A percentile compares a stretch with the other conserved stretches of the same genome.
Conservation (phyloP, 1,140 invertebrate genomes). For the Drosophila nigromelanica region DNA sequence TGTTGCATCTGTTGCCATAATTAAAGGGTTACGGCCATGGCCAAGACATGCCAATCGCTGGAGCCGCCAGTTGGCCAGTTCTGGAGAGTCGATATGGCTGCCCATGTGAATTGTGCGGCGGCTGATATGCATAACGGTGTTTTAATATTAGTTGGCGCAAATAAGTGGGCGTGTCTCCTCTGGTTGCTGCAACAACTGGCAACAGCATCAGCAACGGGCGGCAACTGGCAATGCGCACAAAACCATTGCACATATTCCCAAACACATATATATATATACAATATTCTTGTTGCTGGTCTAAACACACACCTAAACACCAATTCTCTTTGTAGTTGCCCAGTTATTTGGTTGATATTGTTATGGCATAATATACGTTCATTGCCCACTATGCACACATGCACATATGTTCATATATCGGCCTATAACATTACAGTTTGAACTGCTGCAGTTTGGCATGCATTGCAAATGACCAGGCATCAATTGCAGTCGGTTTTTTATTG, state of each 20-base stretch:
- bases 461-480: constrained; percentile 64
- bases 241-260: constrained; percentile 11
- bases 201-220: constrained; percentile 7
- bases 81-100: constrained; percentile 40
- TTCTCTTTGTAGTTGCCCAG: constrained; percentile 18
- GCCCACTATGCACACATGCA: not conserved
- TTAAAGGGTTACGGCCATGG: constrained; percentile 76
- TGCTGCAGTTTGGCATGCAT: constrained; percentile 40
- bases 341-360: constrained; percentile 71
- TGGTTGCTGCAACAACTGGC: constrained; percentile 13
- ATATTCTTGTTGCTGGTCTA: not conserved
- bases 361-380: constrained; percentile 60
- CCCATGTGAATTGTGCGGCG: constrained; percentile 49
- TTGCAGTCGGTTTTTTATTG: constrained; percentile 58
- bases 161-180: constrained; percentile 73
- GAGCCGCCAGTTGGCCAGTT: constrained; percentile 34
- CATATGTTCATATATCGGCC: not conserved
- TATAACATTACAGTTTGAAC: constrained; percentile 28
- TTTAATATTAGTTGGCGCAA: constrained; percentile 79
- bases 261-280: not conserved
- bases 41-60: constrained; percentile 68
- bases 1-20: constrained; percentile 58
- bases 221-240: constrained; percentile 22
- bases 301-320: not conserved
- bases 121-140: constrained; percentile 79